Percentiles rank a stretch among this genome's conserved stretches.
Evolutionary conservation across 2,797 vertebrate genomes (phyloP).

Genomic region (Myiotriccus ornatus): DNA sequence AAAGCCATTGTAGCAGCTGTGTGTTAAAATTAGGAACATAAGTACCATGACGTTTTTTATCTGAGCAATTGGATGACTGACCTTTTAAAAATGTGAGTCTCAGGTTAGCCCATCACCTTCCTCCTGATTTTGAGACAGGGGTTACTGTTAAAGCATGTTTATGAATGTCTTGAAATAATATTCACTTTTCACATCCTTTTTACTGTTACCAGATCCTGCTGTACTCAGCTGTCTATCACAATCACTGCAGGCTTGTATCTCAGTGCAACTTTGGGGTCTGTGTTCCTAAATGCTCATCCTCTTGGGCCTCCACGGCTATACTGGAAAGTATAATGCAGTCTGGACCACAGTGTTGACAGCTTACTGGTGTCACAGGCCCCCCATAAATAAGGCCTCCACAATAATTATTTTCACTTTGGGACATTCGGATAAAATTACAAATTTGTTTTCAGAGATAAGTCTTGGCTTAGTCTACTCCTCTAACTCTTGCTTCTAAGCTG

Average conservation of each 20-base stretch:
- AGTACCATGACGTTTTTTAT: not conserved
- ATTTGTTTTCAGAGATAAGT: not conserved
- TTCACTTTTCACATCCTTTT: not conserved
- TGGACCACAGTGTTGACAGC: not conserved
- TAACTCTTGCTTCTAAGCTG: not conserved
- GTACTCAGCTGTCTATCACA: not conserved
- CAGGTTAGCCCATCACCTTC: not conserved
- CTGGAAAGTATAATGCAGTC: not conserved
- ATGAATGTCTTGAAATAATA: not conserved
- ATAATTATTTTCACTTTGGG: not conserved
- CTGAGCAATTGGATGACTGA: not conserved
- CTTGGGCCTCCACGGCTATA: not conserved
- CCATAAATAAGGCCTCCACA: not conserved
- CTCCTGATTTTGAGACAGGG: not conserved
- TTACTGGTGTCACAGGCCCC: not conserved
- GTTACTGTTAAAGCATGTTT: not conserved
- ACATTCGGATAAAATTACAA: not conserved
- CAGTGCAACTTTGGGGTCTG: not conserved
- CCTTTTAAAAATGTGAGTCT: slow-evolving; percentile 12
- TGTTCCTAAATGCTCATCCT: not conserved
- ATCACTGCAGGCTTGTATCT: not conserved
- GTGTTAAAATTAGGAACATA: not conserved
- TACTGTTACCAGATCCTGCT: not conserved
- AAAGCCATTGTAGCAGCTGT: not conserved
- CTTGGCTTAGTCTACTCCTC: not conserved